Base-by-base conservation (phyloP, 2,113 vertebrate genomes). In the Stigmatopora nigra region DNA sequence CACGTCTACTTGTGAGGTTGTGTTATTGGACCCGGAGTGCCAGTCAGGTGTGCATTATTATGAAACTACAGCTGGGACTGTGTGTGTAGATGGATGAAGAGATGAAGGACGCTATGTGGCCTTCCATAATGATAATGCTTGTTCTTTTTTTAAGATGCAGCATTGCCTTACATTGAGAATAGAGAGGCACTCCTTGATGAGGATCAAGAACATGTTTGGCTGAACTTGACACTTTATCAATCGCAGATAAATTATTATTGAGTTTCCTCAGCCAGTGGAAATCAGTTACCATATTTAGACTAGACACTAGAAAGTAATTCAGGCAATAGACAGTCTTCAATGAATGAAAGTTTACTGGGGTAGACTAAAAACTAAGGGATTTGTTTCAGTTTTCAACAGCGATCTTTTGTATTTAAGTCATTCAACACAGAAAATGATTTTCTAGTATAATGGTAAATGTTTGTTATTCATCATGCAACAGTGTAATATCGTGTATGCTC, bases 1-100 rank as follows among this genome's bases (percentile, higher is more conserved):
- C 88, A 87, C 61, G 78, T 82, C 73, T 68, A 77, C 79, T 84
- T 87, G 80, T 75, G 65, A 78, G 71, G 78, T 72, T 71, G 68
- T 74, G 65, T 75, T 75, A 64, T 75, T 66, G 69, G 77, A 83
- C 75, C 77, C 69, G 70, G 63, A 63, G 77, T 61, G 22, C 9
- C 61, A 61, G 69, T 75, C 66, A 65, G 73, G 78, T 73, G 69
- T 74, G 67, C 76, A 47, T 49, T 61, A 69, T 77, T 88, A 78
- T 83, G 82, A 83, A 84, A 71, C 77, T 75, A 25, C 51, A 66
- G 69, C 58, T 67, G 25, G 58, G 70, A 76, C 15, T 69, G 79
- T 72, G 82, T n/a, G n/a, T 86, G 78, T 31, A 31, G 79, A 83
- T 64, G 41, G 61, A 36, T 65, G 65, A 45, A 60, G 56, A 2